These are phyloP conservation scores for Bubo blakistoni DNA, from an alignment of 2,113 vertebrate genomes.

Conservation along the genomic window DNA sequence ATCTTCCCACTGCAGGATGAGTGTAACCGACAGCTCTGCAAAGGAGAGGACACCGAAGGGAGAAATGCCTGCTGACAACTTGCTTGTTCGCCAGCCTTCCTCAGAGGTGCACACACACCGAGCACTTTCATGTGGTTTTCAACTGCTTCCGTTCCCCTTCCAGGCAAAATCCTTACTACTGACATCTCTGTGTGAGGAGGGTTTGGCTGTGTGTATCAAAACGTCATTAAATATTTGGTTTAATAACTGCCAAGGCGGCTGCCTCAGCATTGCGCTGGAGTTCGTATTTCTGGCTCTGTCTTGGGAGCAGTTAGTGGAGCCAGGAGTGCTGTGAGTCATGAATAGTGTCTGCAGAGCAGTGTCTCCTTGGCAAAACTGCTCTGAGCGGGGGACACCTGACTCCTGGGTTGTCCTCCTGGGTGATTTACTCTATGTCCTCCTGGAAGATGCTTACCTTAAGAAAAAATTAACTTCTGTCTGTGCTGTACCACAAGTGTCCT, in stretches of 20 bases:
- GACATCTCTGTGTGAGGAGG: neutral
- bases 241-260: neutral
- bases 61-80: neutral
- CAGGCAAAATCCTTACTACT: neutral
- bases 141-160: neutral
- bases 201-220: neutral
- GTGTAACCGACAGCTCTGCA: neutral
- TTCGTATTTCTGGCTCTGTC: neutral
- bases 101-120: neutral
- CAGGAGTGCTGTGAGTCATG: neutral
- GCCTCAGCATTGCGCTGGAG: neutral
- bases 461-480: neutral
- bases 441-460: neutral
- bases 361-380: neutral
- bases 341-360: neutral
- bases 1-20: neutral
- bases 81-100: neutral
- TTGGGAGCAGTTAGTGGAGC: neutral
- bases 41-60: neutral
- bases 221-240: constrained; percentile 3
- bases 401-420: neutral
- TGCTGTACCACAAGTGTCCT: neutral
- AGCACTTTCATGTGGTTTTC: neutral
- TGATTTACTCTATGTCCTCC: neutral
- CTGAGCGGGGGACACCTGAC: neutral